A percentile compares a stretch with the other conserved stretches of the same genome.
phyloP scores from a whole-genome alignment of 2,113 vertebrate genomes.

The Phalacrocorax pelagicus region DNA sequence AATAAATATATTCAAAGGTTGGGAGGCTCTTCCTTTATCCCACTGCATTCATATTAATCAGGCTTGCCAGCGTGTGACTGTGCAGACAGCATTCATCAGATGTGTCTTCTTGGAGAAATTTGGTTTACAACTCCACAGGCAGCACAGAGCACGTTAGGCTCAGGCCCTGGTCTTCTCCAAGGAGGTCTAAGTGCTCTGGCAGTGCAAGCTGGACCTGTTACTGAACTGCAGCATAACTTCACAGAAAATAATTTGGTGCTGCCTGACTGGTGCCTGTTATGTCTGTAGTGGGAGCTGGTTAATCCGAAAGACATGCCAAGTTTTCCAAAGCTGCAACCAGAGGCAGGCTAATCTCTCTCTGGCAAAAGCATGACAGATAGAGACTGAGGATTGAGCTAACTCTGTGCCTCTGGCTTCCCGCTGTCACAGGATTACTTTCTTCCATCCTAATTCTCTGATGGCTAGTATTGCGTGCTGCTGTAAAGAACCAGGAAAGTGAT shows the following conservation, averaged over 20 bases:
- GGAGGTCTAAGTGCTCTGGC: neutral
- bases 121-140: neutral
- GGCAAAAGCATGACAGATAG: neutral
- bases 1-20: constrained; percentile 46
- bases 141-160: neutral
- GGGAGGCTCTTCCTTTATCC: neutral
- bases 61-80: neutral
- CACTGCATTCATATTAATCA: constrained; percentile 50
- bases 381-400: neutral
- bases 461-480: neutral
- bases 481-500: neutral
- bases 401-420: neutral
- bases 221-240: neutral
- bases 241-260: neutral
- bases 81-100: constrained; percentile 25
- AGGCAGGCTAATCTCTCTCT: neutral
- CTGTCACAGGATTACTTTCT: neutral
- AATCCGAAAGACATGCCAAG: neutral
- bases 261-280: neutral
- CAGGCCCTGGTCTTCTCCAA: neutral
- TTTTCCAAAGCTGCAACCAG: neutral
- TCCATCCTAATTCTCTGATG: neutral
- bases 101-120: constrained; percentile 26
- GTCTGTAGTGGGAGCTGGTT: neutral
- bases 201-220: neutral